Base-by-base conservation (phyloP, 2,113 vertebrate genomes). In the Baryphthengus martii region DNA sequence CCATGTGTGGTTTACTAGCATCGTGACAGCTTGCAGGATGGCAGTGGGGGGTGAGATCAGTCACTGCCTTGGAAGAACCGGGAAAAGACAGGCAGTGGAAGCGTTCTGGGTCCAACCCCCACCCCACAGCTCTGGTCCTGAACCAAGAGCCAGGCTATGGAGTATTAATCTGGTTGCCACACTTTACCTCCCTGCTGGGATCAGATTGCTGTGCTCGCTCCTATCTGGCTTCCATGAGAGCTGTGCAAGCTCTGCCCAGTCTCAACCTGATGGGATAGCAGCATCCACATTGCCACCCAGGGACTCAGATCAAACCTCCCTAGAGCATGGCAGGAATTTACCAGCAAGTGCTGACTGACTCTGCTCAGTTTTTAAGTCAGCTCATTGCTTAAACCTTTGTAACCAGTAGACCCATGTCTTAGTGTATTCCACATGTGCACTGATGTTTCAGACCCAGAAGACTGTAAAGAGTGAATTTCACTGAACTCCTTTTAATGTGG, bases 401-500 rank as follows among this genome's bases (percentile, higher is more conserved):
- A 40, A 79, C 0, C 5, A 62, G 50, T 10, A 70, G 68, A 61
- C 19, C 33, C 13, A 28, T n/a, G 11, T 55, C 8, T 63, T 52
- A 66, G 68, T 26, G 2, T 44, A 59, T 77, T 61, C 83, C 77
- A 55, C 67, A 77, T 65, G 53, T 85, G 70, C 85, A 80, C n/a
- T 25, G 7, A 68, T 21, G 45, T 73, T 95, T 88, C 49, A 59
- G 61, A 75, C 55, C 49, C 68, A 56, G 84, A 93, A 71, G 63
- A 76, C 26, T 91, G 71, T 88, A 82, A 84, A 66, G 59, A 81
- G 53, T 52, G 24, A 86, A 81, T 91, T 87, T 50, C 61, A 94
- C 76, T 95, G 61, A 76, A 50, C 44, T 92, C 40, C 79, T 96
- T 96, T 97, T 93, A 82, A 97, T 95, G 95, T 95, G 93, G 88